Conservation (phyloP, 2,797 vertebrate genomes). For the Parauchenoglanis punctatus region DNA sequence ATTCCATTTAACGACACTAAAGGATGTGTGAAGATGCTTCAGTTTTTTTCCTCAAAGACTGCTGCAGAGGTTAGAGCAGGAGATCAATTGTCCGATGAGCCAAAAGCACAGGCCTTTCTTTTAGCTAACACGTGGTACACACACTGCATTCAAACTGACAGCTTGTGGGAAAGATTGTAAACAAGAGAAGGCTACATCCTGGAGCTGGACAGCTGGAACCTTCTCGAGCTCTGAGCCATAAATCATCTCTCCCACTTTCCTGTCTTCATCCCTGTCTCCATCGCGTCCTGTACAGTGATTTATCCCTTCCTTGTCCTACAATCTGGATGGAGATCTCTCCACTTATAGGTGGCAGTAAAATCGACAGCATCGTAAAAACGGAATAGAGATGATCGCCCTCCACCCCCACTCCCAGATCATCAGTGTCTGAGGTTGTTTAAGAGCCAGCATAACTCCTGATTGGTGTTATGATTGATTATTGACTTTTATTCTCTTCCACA, state of each 20-base stretch:
- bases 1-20: not conserved
- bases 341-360: constrained; percentile 75
- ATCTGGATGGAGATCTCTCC: constrained; percentile 73
- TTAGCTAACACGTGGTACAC: not conserved
- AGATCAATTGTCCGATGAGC: not conserved
- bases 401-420: constrained; percentile 53
- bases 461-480: constrained; percentile 32
- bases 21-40: constrained; percentile 6
- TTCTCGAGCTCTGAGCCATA: constrained; percentile 19
- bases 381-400: constrained; percentile 73
- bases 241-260: constrained; percentile 42
- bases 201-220: constrained; percentile 36
- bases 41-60: constrained; percentile 4
- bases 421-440: constrained; percentile 7
- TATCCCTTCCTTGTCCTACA: constrained; percentile 67
- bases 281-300: constrained; percentile 59
- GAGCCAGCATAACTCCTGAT: not conserved
- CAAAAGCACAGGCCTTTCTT: not conserved
- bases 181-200: constrained; percentile 19
- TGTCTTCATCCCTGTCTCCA: constrained; percentile 26
- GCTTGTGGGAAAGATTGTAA: not conserved
- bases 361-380: constrained; percentile 70
- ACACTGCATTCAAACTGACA: not conserved
- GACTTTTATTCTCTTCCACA: constrained; percentile 4
- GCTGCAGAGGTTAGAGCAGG: constrained; percentile 9